Evolutionary conservation across 2,113 vertebrate genomes (phyloP), one percentile per base, ranked within the genome.

Genomic region (Drymodes brunneopygia): DNA sequence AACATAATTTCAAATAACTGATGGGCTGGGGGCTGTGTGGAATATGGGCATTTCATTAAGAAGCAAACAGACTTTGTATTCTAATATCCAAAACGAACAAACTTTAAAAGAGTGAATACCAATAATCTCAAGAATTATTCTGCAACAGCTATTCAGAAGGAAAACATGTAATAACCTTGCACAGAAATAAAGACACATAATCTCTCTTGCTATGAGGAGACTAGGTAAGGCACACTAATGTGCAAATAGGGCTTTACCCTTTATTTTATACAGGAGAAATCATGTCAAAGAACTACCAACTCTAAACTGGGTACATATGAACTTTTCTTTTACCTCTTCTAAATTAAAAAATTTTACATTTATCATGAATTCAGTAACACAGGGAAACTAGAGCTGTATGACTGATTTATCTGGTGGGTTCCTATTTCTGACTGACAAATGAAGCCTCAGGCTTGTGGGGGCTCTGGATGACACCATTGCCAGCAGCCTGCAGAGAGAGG

Each of bases 1-100:
- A 96, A 89, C 75, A 91, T 72, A 5, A 78, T 87, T 80, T 88
- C 54, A 36, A 90, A 90, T 95, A 92, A 93, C 48, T 84, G 50
- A 91, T 81, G 19, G 27, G 13, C 35, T 51, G 17, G 24, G 17
- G 47, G 7, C 22, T 20, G 12, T 47, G 48, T 83, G 36, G 17
- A 92, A 93, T 50, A 84, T 27, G 29, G 60, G 12, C 13, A 74
- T 91, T 86, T 95, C 70, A 66, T 89, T 83, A 86, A 67, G 54
- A 92, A 95, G 44, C 4, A 86, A 87, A 80, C 31, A 47, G 70
- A 62, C 9, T 69, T 93, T 92, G 44, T 54, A 58, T 70, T 92
- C 24, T 60, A 90, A 35, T 21, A 56, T 17, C 27, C 18, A 8
- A 81, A 66, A 58, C 11, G 90, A 95, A 69, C 3, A 89, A 71